Conservation (phyloP, 2,113 vertebrate species). For the Pomatorhinus ruficollis region DNA sequence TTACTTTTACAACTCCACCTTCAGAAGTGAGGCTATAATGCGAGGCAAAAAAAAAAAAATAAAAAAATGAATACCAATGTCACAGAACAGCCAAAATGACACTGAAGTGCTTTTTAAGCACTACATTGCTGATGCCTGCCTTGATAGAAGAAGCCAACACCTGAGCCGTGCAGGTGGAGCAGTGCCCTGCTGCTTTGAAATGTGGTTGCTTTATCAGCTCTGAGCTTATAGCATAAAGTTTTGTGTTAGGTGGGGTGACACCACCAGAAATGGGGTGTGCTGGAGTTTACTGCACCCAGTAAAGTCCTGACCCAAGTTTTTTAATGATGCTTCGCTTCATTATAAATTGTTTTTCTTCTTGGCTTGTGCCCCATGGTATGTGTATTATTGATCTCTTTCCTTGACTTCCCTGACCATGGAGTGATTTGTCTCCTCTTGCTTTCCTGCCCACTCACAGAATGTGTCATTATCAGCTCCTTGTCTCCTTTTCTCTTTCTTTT, state of each 20-base stretch:
- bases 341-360: background rate
- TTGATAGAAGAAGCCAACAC: background rate
- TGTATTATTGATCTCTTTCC: background rate
- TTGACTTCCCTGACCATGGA: background rate
- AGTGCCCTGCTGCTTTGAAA: background rate
- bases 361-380: background rate
- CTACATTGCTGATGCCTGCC: background rate
- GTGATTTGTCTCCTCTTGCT: background rate
- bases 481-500: background rate
- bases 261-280: background rate
- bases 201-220: accelerated
- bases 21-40: background rate
- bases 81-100: background rate
- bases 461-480: background rate
- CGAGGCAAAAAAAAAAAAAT: background rate
- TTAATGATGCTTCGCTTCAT: background rate
- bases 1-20: constrained; percentile 32
- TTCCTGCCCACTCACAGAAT: background rate
- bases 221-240: background rate
- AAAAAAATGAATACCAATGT: background rate
- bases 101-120: background rate
- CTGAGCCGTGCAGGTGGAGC: background rate
- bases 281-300: background rate
- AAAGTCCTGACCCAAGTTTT: background rate
- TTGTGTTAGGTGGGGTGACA: background rate